Evolutionary conservation across 2,888 invertebrate genomes (phyloP).

Genomic region (Chironomus tentans): DNA sequence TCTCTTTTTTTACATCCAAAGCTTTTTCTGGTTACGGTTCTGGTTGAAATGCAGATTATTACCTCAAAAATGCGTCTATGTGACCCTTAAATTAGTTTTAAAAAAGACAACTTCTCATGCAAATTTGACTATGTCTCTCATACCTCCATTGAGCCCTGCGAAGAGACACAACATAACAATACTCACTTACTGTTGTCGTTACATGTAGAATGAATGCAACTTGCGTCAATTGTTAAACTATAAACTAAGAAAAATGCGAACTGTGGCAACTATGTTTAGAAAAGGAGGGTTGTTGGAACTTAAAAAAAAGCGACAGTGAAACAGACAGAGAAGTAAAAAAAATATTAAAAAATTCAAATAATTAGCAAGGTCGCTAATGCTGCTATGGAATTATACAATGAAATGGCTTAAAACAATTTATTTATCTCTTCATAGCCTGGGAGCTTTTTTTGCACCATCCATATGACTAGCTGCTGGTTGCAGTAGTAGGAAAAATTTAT

Average conservation of each 20-base stretch:
- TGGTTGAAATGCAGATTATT: no score
- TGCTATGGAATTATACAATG: slow-evolving; percentile 19
- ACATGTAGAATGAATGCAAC: slow-evolving; percentile 21
- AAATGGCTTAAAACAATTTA: slow-evolving; percentile 25
- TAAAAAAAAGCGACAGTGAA: not conserved
- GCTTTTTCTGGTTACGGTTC: no score
- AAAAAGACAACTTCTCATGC: no score
- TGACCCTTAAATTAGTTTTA: no score
- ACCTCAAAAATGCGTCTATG: no score
- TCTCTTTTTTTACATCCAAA: no score
- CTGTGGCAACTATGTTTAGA: not conserved
- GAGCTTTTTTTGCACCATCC: not conserved
- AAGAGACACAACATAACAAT: not conserved
- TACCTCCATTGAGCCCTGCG: no score
- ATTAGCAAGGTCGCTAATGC: slow-evolving; percentile 25
- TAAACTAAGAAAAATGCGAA: slow-evolving; percentile 8
- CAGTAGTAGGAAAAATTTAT: slow-evolving; percentile 16
- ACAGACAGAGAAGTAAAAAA: not conserved
- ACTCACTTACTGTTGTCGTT: not conserved
- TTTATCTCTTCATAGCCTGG: slow-evolving; percentile 24
- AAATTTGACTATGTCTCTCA: no score
- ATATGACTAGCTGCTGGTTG: not conserved
- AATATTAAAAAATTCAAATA: slow-evolving; percentile 16
- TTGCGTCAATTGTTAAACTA: slow-evolving; percentile 21
- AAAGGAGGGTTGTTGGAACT: no score